Evolutionary conservation across 2,113 vertebrate genomes (phyloP).

Genomic region (Henicopernis longicauda): DNA sequence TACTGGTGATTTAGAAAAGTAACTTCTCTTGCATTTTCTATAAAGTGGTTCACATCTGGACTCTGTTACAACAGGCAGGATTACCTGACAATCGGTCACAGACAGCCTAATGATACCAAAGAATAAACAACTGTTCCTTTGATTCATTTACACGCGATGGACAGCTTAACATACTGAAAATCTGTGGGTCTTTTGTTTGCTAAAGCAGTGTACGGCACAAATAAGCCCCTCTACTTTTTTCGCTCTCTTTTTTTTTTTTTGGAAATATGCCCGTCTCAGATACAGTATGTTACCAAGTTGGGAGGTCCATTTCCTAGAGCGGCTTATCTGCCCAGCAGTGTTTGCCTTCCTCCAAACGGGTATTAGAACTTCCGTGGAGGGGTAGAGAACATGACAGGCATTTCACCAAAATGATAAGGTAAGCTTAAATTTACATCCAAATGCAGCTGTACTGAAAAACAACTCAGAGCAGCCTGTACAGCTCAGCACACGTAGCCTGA

Average conservation of each 20-base stretch:
- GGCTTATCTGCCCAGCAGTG: background rate
- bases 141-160: background rate
- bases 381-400: rapidly evolving
- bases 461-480: background rate
- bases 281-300: too few relatives aligned
- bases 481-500: rapidly evolving
- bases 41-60: background rate
- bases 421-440: background rate
- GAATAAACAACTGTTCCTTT: background rate
- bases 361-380: background rate
- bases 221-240: background rate
- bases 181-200: background rate
- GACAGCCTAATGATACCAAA: background rate
- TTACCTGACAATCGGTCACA: background rate
- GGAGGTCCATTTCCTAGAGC: background rate
- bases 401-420: background rate
- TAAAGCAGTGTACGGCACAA: background rate
- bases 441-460: background rate
- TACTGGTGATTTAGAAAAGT: background rate
- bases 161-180: background rate
- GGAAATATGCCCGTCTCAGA: background rate
- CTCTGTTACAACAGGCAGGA: background rate
- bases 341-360: rapidly evolving
- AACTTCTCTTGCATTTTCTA: background rate
- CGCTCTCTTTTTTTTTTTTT: background rate